These are phyloP conservation scores for Petromus typicus DNA, from an alignment of 2,113 vertebrate species.

Conservation along the genomic window DNA sequence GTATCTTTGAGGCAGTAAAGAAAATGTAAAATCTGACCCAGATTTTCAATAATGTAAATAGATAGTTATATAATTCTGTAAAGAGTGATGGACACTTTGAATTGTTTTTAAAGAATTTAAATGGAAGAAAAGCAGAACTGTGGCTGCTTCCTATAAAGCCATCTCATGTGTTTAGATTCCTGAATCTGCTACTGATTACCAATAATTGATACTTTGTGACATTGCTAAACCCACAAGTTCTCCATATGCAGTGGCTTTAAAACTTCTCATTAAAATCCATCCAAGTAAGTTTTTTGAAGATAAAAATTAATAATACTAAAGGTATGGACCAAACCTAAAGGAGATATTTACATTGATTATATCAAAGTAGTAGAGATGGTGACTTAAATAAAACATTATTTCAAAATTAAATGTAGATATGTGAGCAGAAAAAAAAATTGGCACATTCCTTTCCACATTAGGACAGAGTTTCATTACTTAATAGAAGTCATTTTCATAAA, in stretches of 20 bases:
- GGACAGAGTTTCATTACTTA: slow-evolving; percentile 1
- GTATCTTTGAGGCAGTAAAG: not conserved
- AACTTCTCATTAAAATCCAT: not conserved
- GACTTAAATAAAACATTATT: slow-evolving; percentile 2
- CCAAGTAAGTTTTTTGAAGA: not conserved
- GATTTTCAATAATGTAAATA: not conserved
- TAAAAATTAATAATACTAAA: not conserved
- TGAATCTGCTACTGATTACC: not conserved
- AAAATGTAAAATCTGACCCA: not conserved
- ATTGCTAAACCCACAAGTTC: not conserved
- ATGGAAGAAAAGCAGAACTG: not conserved
- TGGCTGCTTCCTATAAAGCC: not conserved
- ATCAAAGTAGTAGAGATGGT: not conserved
- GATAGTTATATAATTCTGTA: not conserved
- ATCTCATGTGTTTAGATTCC: not conserved
- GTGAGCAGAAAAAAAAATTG: not conserved
- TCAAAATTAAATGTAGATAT: not conserved
- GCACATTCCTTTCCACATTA: not conserved
- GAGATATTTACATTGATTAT: not conserved
- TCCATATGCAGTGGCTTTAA: not conserved
- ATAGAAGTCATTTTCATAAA: not conserved
- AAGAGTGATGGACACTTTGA: fast-evolving
- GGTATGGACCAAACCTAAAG: not conserved
- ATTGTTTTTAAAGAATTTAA: not conserved
- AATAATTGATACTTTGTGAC: not conserved